These are phyloP conservation scores for Lycaena phlaeas DNA, from an alignment of 2,888 invertebrate species.

Conservation along the genomic window DNA sequence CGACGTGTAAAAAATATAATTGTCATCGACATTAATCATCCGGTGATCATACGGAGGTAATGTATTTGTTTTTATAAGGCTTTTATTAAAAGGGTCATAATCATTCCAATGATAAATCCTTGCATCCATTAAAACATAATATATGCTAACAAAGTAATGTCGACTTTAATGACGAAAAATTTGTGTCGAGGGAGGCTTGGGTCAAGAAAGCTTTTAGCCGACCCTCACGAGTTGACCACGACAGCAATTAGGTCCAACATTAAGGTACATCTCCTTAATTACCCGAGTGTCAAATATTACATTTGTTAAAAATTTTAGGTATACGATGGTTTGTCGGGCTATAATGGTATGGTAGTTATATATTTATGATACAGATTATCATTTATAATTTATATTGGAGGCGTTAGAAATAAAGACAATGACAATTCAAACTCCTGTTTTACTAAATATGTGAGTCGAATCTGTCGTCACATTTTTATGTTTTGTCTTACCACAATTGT, in stretches of 20 bases:
- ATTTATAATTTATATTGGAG: no score
- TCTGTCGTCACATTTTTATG: no score
- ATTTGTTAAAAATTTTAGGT: background rate
- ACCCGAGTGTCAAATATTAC: background rate
- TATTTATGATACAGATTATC: no score
- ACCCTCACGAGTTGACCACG: slow-evolving; percentile 30
- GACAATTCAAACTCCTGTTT: no score
- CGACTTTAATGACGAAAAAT: slow-evolving; percentile 39
- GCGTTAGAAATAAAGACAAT: no score
- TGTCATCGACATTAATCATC: background rate
- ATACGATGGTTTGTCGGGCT: no score
- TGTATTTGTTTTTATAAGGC: slow-evolving; percentile 5
- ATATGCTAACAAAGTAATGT: slow-evolving; percentile 20
- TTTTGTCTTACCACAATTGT: no score
- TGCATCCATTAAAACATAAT: slow-evolving; percentile 1
- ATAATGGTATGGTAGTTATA: no score
- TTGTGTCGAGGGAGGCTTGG: slow-evolving; percentile 19
- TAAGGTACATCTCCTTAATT: background rate
- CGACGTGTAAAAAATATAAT: background rate
- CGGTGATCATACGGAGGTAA: background rate
- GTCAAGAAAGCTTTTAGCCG: slow-evolving; percentile 26
- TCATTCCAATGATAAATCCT: slow-evolving; percentile 5
- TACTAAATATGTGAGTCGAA: no score
- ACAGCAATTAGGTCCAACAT: slow-evolving; percentile 11
- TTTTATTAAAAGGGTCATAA: slow-evolving; percentile 4